Conservation (phyloP, 2,797 vertebrate genomes). For the Nannoperca obscura region DNA sequence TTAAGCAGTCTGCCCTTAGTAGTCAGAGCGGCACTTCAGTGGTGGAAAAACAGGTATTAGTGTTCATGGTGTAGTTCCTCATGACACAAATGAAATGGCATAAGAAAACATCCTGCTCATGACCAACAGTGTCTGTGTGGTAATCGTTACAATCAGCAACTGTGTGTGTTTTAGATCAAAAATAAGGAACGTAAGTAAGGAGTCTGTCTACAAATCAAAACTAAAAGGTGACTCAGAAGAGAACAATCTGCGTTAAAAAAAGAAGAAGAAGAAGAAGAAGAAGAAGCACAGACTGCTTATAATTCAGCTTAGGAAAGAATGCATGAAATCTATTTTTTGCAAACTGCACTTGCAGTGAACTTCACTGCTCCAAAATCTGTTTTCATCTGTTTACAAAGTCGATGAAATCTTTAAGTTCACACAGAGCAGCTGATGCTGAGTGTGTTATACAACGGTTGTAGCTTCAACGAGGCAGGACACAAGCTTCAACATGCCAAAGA, state of each 20-base stretch:
- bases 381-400: slow-evolving; percentile 12
- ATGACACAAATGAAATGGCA: slow-evolving; percentile 14
- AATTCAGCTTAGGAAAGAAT: slow-evolving; percentile 2
- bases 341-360: slow-evolving; percentile 1
- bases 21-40: slow-evolving; percentile 35
- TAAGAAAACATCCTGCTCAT: slow-evolving; percentile 14
- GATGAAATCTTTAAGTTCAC: slow-evolving; percentile 18
- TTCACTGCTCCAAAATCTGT: neutral
- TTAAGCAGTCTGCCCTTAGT: slow-evolving; percentile 32
- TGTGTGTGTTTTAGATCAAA: slow-evolving; percentile 8
- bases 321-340: neutral
- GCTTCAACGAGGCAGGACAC: slow-evolving; percentile 19
- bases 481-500: slow-evolving; percentile 61
- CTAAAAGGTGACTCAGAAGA: slow-evolving; percentile 17
- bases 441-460: slow-evolving; percentile 30
- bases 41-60: slow-evolving; percentile 16
- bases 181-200: neutral
- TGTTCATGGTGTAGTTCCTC: slow-evolving; percentile 5
- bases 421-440: neutral
- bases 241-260: neutral
- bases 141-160: neutral
- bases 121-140: neutral
- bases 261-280: no score
- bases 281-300: neutral
- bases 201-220: slow-evolving; percentile 10